Base-by-base conservation (phyloP, 2,113 vertebrate species). In the Phrynosoma blainvillii region DNA sequence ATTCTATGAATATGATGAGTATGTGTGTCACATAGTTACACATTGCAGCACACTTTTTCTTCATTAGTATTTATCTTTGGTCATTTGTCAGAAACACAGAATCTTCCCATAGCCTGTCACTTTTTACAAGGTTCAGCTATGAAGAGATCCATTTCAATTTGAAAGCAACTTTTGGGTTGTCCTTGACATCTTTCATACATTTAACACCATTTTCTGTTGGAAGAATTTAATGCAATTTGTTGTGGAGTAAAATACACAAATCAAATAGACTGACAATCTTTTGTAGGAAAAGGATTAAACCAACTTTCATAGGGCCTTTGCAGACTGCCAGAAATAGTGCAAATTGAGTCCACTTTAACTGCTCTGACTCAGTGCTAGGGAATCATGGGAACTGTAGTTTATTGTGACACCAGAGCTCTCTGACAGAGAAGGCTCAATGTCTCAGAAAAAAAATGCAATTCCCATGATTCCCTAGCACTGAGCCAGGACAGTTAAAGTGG, bases 91-190 rank as follows among this genome's bases (percentile, higher is more conserved):
- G 11, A 84, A 62, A 80, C 68, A 85, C 76, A 73, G 78, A 90
- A 89, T 30, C 83, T 65, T 89, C 65, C 84, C 84, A 87, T 73
- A 88, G 78, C 88, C 68, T 91, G 74, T 86, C 75, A 91, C 82
- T 88, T 90, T 89, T 20, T 59, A 82, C 74, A 6, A 11, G n/a
- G 20, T 14, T 85, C 88, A 91, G 82, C 94, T 94, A 88, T 84
- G 75, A 92, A 94, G 94, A 84, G 79, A 92, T 75, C 93, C 87
- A 89, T 95, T 95, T 93, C 93, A 94, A 95, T 96, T 94, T 90
- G 95, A 87, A 93, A 88, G 2, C 0, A 0, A 18, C 78, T 91
- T 94, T 89, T 47, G 86, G 78, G 66, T 91, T 90, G 59, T 59
- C 74, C 88, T 84, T 92, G 89, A 27, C 79, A 89, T 80, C 84